Base-by-base conservation (phyloP, 2,113 vertebrate genomes). In the Muntiacus reevesi region DNA sequence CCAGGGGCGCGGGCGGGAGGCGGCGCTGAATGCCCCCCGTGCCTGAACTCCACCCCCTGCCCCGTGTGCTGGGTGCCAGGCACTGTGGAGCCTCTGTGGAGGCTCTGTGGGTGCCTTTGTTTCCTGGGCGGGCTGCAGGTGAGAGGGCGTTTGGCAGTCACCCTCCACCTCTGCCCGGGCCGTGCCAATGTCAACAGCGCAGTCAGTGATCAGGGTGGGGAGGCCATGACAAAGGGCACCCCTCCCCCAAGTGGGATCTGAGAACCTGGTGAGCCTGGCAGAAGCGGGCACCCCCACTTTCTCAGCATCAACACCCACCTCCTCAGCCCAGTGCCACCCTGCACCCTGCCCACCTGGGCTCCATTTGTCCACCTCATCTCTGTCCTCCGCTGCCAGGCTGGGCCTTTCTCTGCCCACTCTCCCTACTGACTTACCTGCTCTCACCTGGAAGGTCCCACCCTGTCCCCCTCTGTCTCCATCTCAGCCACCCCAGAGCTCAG, bases 21-120 rank as follows among this genome's bases (percentile, higher is more conserved):
- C 0, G 1, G n/a, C 13, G 14, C 25, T 8, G 59, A 52, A 9
- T 5, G 11, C 0, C 47, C 27, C 50, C 17, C 0, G 0, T 14
- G 1, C n/a, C 14, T 36, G 12, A 64, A 15, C 50, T 19, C 13
- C 7, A 3, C 50, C 85, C 30, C 21, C 19, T 40, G 16, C 71
- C 94, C 40, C 8, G 16, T 36, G 40, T 13, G 16, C 1, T 45
- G 0, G 27, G 30, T 84, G 28, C 55, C 87, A 62, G 23, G 40
- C 10, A 3, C 27, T 6, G 3, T 1, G 28, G 59, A 43, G 91
- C 45, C 78, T 62, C 45, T 30, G 7, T 50, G 47, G 47, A 50
- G 11, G 3, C 52, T 47, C 3, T 60, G 54, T 13, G 86, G 23
- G 45, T 0, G 1, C n/a, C 54, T 82, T 85, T 27, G 36, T 43